Evolutionary conservation across 1,140 invertebrate species (phyloP).

Genomic region (Bombus confusus): DNA sequence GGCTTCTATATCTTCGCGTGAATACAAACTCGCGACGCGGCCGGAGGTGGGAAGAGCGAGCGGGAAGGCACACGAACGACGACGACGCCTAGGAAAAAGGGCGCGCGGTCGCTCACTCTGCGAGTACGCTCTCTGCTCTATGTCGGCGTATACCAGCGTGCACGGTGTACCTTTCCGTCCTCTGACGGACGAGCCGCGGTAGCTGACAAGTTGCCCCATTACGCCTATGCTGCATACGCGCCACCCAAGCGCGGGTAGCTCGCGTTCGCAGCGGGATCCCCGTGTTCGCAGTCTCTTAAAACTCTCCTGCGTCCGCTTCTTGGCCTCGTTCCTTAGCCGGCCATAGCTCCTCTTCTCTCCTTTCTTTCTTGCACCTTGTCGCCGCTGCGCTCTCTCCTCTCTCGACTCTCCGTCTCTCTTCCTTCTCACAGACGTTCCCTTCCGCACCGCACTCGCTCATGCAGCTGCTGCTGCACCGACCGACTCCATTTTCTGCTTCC

Average conservation of each 20-base stretch:
- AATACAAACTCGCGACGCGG: constrained; percentile 60
- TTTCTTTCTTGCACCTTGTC: constrained; percentile 45
- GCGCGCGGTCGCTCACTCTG: no score
- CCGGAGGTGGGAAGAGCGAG: background rate
- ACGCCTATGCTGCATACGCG: constrained; percentile 71
- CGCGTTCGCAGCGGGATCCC: constrained; percentile 71
- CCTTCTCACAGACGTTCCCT: background rate
- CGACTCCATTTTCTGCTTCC: constrained; percentile 40
- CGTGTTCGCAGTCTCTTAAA: constrained; percentile 71
- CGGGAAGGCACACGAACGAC: background rate
- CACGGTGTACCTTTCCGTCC: constrained; percentile 59
- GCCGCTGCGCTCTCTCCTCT: background rate
- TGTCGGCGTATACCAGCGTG: constrained; percentile 12
- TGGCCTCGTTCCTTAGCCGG: constrained; percentile 43
- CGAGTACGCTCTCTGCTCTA: background rate
- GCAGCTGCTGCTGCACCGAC: background rate
- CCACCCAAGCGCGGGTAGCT: constrained; percentile 73
- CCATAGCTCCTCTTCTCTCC: background rate
- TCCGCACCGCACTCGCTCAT: background rate
- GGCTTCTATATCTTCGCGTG: constrained; percentile 55
- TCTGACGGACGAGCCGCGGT: constrained; percentile 75
- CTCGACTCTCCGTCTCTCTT: background rate
- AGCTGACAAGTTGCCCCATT: constrained; percentile 79
- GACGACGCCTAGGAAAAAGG: constrained; percentile 49
- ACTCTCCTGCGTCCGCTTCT: constrained; percentile 58